phyloP scores from a whole-genome alignment of 2,888 invertebrate genomes.

The Apocheima hispidaria region DNA sequence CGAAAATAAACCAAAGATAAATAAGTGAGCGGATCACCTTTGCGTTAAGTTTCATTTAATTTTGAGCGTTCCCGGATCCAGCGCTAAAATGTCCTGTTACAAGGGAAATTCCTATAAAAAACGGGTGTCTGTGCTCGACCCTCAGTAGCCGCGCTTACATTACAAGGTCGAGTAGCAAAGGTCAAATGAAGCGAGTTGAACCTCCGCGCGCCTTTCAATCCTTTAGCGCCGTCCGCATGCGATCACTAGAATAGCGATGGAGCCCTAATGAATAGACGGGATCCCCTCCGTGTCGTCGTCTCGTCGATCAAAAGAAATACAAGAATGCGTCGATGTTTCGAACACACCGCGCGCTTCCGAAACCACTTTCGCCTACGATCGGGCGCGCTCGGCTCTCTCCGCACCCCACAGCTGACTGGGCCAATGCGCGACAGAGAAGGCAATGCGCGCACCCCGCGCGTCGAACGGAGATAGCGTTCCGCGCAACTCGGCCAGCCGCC shows the following conservation, averaged over 20 bases:
- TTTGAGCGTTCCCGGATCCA: conserved; percentile 5
- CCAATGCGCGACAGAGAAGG: conserved; percentile 65
- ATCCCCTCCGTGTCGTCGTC: conserved; percentile 39
- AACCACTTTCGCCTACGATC: conserved; percentile 80
- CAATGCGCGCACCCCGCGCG: conserved; percentile 45
- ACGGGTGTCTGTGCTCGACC: not conserved
- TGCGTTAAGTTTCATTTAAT: conserved; percentile 16
- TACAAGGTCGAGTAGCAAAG: conserved; percentile 30
- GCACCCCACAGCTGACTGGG: conserved; percentile 83
- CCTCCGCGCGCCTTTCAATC: conserved; percentile 25
- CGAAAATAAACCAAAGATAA: conserved; percentile 29
- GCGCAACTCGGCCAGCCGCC: conserved; percentile 77
- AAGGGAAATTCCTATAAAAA: conserved; percentile 11
- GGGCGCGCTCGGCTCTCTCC: conserved; percentile 70
- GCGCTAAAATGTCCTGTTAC: conserved; percentile 8
- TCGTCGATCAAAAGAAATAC: conserved; percentile 55
- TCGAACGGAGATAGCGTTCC: conserved; percentile 61
- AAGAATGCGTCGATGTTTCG: conserved; percentile 64
- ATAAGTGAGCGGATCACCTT: conserved; percentile 15
- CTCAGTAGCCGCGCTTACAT: conserved; percentile 9
- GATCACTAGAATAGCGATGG: conserved; percentile 38
- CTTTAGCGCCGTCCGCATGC: conserved; percentile 27
- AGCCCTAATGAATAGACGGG: conserved; percentile 53
- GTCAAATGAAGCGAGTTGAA: conserved; percentile 31
- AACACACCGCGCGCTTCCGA: conserved; percentile 68